Percentiles rank a stretch among this genome's conserved stretches.
Evolutionary conservation across 2,888 invertebrate genomes (phyloP).

Genomic region (Drosophila nr. fundita): DNA sequence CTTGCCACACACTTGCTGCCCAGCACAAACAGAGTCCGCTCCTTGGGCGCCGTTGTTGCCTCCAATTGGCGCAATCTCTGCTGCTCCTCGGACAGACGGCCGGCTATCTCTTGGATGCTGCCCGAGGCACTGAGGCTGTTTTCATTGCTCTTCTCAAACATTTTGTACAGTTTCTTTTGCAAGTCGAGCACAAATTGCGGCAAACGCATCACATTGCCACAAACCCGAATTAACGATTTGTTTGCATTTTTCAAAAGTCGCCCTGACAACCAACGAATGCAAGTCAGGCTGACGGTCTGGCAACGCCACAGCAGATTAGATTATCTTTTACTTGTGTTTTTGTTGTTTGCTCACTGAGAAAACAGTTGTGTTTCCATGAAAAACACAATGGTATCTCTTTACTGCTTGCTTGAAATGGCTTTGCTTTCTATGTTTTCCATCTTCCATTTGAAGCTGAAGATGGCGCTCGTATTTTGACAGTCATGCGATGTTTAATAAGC

Average conservation of each 20-base stretch:
- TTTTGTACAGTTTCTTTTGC: slow-evolving; percentile 58
- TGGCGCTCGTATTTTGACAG: background rate
- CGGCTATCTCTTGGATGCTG: slow-evolving; percentile 87
- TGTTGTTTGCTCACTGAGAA: background rate
- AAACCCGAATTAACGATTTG: slow-evolving; percentile 22
- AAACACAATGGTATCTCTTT: background rate
- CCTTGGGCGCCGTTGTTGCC: slow-evolving; percentile 83
- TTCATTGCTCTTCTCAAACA: slow-evolving; percentile 63
- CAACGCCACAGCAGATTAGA: slow-evolving; percentile 7
- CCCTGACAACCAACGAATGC: slow-evolving; percentile 45
- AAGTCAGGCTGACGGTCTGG: slow-evolving; percentile 3
- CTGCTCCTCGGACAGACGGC: slow-evolving; percentile 85
- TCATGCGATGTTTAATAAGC: background rate
- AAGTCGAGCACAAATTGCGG: slow-evolving; percentile 55
- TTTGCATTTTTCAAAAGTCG: slow-evolving; percentile 40
- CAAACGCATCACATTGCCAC: slow-evolving; percentile 62
- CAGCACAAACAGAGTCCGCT: slow-evolving; percentile 87
- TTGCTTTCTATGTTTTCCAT: background rate
- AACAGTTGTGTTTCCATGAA: background rate
- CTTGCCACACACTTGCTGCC: slow-evolving; percentile 90
- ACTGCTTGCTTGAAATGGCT: background rate
- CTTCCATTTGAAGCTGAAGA: background rate
- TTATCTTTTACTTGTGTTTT: background rate
- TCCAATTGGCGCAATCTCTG: slow-evolving; percentile 73
- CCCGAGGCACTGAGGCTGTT: slow-evolving; percentile 62